These are phyloP conservation scores for Agrotis ipsilon DNA, from an alignment of 2,888 invertebrate genomes.

Conservation along the genomic window DNA sequence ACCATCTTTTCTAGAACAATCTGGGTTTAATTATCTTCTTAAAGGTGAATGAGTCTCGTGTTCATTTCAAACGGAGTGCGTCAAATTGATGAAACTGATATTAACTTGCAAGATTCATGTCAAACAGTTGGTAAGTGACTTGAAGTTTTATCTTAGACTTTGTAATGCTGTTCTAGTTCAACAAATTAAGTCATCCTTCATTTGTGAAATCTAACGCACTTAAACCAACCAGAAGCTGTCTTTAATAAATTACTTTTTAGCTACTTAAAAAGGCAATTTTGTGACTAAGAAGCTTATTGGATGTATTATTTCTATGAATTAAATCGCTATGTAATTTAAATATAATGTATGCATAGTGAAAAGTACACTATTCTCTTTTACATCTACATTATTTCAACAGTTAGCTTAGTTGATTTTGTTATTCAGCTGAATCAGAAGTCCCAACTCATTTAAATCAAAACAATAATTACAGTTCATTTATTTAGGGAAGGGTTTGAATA, in stretches of 20 bases:
- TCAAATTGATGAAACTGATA: constrained; percentile 48
- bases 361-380: too few relatives aligned
- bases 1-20: constrained; percentile 6
- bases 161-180: background rate
- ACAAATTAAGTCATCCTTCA: background rate
- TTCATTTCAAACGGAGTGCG: constrained; percentile 44
- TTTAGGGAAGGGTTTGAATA: background rate
- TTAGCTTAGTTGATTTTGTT: background rate
- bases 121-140: constrained; percentile 1
- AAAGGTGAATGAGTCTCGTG: constrained; percentile 15
- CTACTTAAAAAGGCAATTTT: too few relatives aligned
- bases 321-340: too few relatives aligned
- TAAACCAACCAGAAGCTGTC: too few relatives aligned
- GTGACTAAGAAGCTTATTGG: too few relatives aligned
- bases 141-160: background rate
- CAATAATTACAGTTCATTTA: background rate
- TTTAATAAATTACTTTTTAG: too few relatives aligned
- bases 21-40: constrained; percentile 11
- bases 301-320: too few relatives aligned
- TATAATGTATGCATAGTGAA: too few relatives aligned
- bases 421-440: background rate
- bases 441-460: background rate
- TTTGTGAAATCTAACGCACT: too few relatives aligned
- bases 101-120: constrained; percentile 27
- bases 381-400: too few relatives aligned